phyloP scores from a whole-genome alignment of 2,888 invertebrate genomes.

The Tolmerus cingulatus region DNA sequence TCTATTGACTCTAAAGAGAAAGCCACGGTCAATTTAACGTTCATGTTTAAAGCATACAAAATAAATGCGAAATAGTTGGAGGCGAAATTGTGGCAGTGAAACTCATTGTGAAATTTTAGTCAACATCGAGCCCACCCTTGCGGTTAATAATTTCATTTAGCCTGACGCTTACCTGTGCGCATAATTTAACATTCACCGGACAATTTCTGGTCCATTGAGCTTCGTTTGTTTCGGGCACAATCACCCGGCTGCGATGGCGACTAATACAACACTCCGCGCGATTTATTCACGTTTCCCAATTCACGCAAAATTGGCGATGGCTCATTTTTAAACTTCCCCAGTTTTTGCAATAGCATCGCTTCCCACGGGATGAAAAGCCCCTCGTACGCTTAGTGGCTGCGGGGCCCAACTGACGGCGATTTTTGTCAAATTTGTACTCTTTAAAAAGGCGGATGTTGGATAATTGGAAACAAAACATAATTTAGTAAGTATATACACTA shows the following conservation, averaged over 20 bases:
- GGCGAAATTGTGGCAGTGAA: background rate
- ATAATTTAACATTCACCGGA: constrained; percentile 27
- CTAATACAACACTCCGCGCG: constrained; percentile 9
- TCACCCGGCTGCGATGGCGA: background rate
- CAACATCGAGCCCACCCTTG: background rate
- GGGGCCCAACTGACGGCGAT: background rate
- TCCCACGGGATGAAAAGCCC: background rate
- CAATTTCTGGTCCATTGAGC: constrained; percentile 29
- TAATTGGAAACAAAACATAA: background rate
- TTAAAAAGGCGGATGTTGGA: background rate
- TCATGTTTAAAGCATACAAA: background rate
- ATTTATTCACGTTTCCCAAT: background rate
- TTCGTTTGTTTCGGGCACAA: constrained; percentile 29
- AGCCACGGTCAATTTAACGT: background rate
- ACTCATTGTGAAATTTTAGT: background rate
- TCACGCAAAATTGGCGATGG: constrained; percentile 18
- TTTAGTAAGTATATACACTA: too few relatives aligned
- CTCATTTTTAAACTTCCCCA: constrained; percentile 3
- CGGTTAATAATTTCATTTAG: constrained; percentile 29
- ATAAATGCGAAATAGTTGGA: background rate
- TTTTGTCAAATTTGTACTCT: background rate
- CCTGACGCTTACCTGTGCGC: background rate
- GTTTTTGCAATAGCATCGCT: background rate
- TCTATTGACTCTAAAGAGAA: background rate
- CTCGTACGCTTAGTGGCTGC: background rate